phyloP scores from a whole-genome alignment of 2,797 vertebrate species.

The Sitta carolinensis region DNA sequence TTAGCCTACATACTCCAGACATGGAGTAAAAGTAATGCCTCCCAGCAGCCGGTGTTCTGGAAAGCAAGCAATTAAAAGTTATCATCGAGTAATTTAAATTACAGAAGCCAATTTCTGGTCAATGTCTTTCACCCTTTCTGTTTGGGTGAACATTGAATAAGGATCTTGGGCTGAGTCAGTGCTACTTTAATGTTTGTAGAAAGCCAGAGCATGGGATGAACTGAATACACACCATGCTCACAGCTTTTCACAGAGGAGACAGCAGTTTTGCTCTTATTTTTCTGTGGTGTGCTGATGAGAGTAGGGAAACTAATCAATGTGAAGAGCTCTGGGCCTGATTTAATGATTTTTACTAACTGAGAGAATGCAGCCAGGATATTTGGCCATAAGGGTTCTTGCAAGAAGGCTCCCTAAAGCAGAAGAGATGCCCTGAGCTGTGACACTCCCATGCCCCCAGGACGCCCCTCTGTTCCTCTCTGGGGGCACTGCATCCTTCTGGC shows the following conservation, averaged over 20 bases:
- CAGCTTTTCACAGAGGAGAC: neutral
- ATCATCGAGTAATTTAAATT: neutral
- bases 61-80: conserved; percentile 43
- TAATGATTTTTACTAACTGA: neutral
- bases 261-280: neutral
- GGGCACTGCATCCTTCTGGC: neutral
- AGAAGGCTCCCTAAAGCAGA: neutral
- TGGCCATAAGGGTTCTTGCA: neutral
- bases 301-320: neutral
- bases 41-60: neutral
- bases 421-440: neutral
- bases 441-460: neutral
- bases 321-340: neutral
- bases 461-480: neutral
- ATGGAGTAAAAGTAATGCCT: neutral
- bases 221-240: neutral
- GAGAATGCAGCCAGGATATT: neutral
- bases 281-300: neutral
- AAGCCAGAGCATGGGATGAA: neutral
- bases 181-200: neutral
- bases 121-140: neutral
- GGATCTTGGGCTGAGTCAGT: neutral
- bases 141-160: neutral
- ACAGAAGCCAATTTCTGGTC: neutral
- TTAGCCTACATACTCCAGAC: neutral